Percentiles rank a stretch among this genome's conserved stretches.
These are phyloP conservation scores for Hapalemur alaotrensis DNA, from an alignment of 2,797 vertebrate genomes.

Conservation along the genomic window DNA sequence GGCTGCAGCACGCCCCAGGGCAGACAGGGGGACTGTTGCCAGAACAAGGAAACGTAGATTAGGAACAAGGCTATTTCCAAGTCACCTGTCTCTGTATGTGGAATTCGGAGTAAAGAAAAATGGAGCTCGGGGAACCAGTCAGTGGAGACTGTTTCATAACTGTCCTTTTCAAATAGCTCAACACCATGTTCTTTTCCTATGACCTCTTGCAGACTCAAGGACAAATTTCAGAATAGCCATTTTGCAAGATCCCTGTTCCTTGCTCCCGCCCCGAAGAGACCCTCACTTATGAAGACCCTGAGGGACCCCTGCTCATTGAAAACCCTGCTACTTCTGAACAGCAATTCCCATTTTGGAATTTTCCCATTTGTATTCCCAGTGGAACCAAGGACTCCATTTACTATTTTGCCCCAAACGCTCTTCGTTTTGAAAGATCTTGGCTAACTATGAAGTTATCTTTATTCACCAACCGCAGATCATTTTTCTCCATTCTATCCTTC, in stretches of 20 bases:
- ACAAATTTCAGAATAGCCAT: neutral
- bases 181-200: neutral
- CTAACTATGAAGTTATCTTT: neutral
- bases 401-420: neutral
- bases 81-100: neutral
- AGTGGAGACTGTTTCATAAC: neutral
- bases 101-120: neutral
- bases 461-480: neutral
- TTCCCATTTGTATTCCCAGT: neutral
- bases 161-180: neutral
- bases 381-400: neutral
- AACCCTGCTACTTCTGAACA: neutral
- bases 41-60: neutral
- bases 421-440: neutral
- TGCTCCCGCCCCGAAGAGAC: fast-evolving
- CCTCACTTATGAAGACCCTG: neutral
- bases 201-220: neutral
- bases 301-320: neutral
- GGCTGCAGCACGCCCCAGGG: neutral
- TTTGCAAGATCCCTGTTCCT: neutral
- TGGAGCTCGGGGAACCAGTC: neutral
- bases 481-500: neutral
- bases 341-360: neutral
- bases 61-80: neutral
- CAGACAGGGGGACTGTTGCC: neutral